These are phyloP conservation scores for Pedicia rivosa DNA, from an alignment of 2,888 invertebrate genomes.

Conservation along the genomic window DNA sequence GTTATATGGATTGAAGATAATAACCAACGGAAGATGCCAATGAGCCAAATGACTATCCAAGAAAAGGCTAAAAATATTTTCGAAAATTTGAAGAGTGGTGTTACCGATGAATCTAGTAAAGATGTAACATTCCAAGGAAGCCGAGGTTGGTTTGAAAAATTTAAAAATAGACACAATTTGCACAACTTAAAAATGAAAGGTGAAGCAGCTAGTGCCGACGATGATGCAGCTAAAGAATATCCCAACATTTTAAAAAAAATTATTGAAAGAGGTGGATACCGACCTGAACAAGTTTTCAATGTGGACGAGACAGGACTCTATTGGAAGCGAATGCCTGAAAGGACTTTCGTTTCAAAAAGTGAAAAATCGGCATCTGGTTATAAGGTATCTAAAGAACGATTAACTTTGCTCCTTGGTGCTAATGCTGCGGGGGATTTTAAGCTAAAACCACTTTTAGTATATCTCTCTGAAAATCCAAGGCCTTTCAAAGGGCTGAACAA, in stretches of 20 bases:
- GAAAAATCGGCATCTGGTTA: constrained; percentile 16
- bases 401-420: constrained; percentile 16
- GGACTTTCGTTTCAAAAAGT: constrained; percentile 15
- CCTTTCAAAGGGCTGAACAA: constrained; percentile 4
- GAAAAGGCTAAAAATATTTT: constrained; percentile 15
- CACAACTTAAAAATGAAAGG: constrained; percentile 13
- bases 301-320: constrained; percentile 15
- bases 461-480: constrained; percentile 9
- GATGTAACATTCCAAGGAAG: constrained; percentile 10
- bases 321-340: constrained; percentile 17
- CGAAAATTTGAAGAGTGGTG: constrained; percentile 13
- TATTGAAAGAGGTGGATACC: constrained; percentile 13
- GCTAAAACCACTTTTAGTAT: constrained; percentile 15
- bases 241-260: constrained; percentile 11
- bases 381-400: constrained; percentile 17
- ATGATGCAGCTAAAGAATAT: constrained; percentile 8
- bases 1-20: constrained; percentile 13
- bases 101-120: constrained; percentile 11
- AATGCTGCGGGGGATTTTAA: constrained; percentile 17
- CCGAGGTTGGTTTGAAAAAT: constrained; percentile 12
- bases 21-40: constrained; percentile 13
- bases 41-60: constrained; percentile 15
- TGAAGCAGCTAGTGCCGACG: constrained; percentile 13
- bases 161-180: constrained; percentile 12
- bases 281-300: constrained; percentile 15